Evolutionary conservation across 1,140 invertebrate genomes (phyloP).

Genomic region (Neotoxoptera formosana): DNA sequence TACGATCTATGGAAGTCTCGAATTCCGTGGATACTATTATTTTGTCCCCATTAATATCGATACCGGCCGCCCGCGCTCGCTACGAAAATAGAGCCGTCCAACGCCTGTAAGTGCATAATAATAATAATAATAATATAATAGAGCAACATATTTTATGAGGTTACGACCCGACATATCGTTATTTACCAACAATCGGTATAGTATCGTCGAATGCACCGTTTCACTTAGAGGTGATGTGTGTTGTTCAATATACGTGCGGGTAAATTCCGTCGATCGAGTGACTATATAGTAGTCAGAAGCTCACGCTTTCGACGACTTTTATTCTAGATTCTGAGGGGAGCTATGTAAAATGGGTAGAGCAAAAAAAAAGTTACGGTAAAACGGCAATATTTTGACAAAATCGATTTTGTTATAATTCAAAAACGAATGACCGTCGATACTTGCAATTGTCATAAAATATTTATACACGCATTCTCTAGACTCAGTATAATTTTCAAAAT

Average conservation of each 20-base stretch:
- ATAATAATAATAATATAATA: background rate
- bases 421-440: too few species aligned
- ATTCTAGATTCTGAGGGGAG: background rate
- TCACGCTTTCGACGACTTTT: background rate
- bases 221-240: background rate
- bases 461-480: too few species aligned
- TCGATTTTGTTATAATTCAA: background rate
- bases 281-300: background rate
- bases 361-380: background rate
- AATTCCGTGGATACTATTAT: background rate
- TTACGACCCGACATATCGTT: background rate
- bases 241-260: background rate
- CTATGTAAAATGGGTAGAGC: background rate
- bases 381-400: too few species aligned
- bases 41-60: background rate
- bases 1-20: background rate
- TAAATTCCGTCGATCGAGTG: background rate
- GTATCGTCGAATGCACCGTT: background rate
- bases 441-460: too few species aligned
- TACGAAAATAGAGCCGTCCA: background rate
- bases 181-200: background rate
- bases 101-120: background rate
- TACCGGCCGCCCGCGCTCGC: background rate
- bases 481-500: too few species aligned
- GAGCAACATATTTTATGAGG: background rate